Evolutionary conservation across 2,113 vertebrate genomes (phyloP).

Genomic region (Poeciliopsis retropinna): DNA sequence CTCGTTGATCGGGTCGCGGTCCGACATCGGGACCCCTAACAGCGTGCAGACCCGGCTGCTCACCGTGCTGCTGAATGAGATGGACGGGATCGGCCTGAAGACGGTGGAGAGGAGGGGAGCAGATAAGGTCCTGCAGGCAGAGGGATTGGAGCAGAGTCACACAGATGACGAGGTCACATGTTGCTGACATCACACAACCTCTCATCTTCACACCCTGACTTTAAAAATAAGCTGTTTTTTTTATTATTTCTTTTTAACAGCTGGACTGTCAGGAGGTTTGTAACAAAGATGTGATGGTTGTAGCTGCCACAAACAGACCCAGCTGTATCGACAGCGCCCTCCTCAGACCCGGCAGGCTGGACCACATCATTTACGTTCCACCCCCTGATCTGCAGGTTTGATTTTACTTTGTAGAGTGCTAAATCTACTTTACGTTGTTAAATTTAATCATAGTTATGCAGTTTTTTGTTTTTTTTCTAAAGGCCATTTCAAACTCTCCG

Average conservation of each 20-base stretch:
- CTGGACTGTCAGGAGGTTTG: constrained; percentile 85
- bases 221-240: neutral
- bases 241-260: constrained; percentile 65
- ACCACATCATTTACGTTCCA: constrained; percentile 91
- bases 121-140: constrained; percentile 66
- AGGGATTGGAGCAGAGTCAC: constrained; percentile 68
- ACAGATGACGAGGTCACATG: constrained; percentile 74
- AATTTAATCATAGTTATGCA: no score
- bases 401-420: no score
- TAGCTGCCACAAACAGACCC: constrained; percentile 94
- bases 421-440: neutral
- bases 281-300: constrained; percentile 87
- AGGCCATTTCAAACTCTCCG: no score
- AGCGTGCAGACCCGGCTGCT: constrained; percentile 88
- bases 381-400: constrained; percentile 90
- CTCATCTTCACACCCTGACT: neutral
- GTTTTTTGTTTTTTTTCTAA: no score
- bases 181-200: neutral
- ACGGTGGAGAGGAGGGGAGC: constrained; percentile 86
- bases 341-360: constrained; percentile 91
- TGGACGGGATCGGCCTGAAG: constrained; percentile 92
- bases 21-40: constrained; percentile 58
- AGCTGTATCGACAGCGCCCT: constrained; percentile 91
- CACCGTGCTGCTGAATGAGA: constrained; percentile 93
- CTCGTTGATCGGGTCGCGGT: constrained; percentile 88